Percentiles rank a stretch among this genome's conserved stretches.
Evolutionary conservation across 2,113 vertebrate genomes (phyloP).

Genomic region (Acrocephalus arundinaceus): DNA sequence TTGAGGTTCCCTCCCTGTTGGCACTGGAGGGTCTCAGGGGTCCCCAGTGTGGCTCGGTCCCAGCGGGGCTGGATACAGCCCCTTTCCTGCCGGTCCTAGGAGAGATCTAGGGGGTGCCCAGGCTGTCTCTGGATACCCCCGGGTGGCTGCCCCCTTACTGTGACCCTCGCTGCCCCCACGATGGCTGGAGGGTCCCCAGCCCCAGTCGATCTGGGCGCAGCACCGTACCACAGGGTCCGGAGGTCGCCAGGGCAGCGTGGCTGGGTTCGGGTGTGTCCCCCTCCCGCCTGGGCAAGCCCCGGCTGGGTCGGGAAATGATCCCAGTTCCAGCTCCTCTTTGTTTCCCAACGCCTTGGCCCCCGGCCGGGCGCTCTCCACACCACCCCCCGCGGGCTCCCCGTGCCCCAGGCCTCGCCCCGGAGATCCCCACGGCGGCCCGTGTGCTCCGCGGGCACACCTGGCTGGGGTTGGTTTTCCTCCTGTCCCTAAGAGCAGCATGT

Average conservation of each 20-base stretch:
- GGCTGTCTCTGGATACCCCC: not conserved
- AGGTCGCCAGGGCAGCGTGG: not conserved
- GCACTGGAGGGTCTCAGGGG: too few relatives aligned
- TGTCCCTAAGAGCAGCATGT: not conserved
- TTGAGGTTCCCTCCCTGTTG: not conserved
- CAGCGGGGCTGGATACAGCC: not conserved
- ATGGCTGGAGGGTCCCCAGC: not conserved
- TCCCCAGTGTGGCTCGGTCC: not conserved
- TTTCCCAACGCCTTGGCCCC: slow-evolving; percentile 30
- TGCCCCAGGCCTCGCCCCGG: rapidly evolving
- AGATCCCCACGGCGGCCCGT: not conserved
- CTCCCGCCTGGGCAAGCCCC: not conserved
- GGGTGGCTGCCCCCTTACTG: not conserved
- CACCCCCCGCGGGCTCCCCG: not conserved
- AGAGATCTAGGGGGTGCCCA: not conserved
- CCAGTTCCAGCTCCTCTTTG: slow-evolving; percentile 34
- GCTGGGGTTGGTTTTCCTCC: not conserved
- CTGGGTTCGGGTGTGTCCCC: not conserved
- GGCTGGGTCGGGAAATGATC: slow-evolving; percentile 4
- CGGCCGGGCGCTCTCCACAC: not conserved
- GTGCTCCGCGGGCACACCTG: not conserved
- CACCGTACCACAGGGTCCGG: not conserved
- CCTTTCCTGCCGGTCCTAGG: not conserved
- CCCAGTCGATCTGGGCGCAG: not conserved
- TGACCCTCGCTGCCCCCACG: not conserved